phyloP scores from a whole-genome alignment of 1,140 invertebrate genomes.

The Heliothis virescens region DNA sequence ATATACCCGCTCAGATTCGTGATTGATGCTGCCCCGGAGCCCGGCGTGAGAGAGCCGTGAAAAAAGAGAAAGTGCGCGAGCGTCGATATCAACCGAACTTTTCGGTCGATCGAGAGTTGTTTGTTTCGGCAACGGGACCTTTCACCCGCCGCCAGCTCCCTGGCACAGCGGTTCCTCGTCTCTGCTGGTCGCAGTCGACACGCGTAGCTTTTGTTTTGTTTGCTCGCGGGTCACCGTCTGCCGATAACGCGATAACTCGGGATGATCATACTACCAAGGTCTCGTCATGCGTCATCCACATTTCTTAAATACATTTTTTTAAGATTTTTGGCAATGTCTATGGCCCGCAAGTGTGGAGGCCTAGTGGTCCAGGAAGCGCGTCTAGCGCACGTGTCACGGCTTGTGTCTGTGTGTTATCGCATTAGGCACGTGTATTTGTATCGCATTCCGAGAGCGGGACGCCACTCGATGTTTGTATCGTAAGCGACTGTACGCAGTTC shows the following conservation, averaged over 20 bases:
- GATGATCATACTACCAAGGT: not conserved
- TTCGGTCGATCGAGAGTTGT: slow-evolving; percentile 63
- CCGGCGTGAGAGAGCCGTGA: slow-evolving; percentile 57
- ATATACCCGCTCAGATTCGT: slow-evolving; percentile 41
- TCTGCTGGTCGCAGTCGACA: not conserved
- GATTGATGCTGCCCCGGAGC: slow-evolving; percentile 52
- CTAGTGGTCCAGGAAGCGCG: slow-evolving; percentile 5
- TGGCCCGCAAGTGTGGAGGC: not conserved
- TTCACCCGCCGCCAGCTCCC: slow-evolving; percentile 50
- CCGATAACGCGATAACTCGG: slow-evolving; percentile 9
- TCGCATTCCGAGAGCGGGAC: slow-evolving; percentile 10
- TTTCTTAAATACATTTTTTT: no score
- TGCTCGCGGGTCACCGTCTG: slow-evolving; percentile 10
- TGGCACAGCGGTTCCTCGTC: not conserved
- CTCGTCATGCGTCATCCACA: not conserved
- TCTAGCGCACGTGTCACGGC: slow-evolving; percentile 19
- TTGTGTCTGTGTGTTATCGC: slow-evolving; percentile 25
- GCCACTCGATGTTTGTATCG: slow-evolving; percentile 5
- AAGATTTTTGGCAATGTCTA: not conserved
- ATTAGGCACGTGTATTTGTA: slow-evolving; percentile 25
- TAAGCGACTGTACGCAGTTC: not conserved
- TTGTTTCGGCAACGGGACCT: slow-evolving; percentile 61
- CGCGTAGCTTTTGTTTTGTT: slow-evolving; percentile 3
- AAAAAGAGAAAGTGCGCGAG: slow-evolving; percentile 76
- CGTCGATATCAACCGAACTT: slow-evolving; percentile 59